phyloP scores from a whole-genome alignment of 1,140 invertebrate genomes.

The Aphaenogaster rudis region DNA sequence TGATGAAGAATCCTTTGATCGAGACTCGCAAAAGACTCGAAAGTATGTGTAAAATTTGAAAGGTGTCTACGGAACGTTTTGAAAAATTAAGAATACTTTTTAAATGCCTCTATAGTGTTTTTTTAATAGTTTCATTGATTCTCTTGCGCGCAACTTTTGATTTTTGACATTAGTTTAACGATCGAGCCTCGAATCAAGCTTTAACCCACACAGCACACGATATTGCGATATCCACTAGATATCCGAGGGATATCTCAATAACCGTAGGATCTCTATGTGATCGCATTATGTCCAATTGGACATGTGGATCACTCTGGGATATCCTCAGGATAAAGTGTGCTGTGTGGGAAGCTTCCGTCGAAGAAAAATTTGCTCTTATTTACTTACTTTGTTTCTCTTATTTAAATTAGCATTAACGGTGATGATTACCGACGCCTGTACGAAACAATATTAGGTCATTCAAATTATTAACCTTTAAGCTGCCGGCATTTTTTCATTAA shows the following conservation, averaged over 20 bases:
- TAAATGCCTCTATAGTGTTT: neutral
- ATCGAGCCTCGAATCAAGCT: neutral
- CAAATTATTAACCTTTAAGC: too few species aligned
- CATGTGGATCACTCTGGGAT: too few species aligned
- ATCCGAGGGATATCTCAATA: too few species aligned
- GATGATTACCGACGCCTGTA: neutral
- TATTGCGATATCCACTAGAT: too few species aligned
- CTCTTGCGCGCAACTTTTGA: neutral
- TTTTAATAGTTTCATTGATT: neutral
- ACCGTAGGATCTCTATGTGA: too few species aligned
- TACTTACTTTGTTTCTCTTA: neutral
- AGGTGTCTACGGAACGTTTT: neutral
- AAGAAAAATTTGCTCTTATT: neutral
- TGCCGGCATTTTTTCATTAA: too few species aligned
- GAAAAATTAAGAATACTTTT: neutral
- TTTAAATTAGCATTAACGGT: neutral
- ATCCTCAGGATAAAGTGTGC: too few species aligned
- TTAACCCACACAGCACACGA: too few species aligned
- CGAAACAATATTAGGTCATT: neutral
- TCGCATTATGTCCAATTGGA: too few species aligned
- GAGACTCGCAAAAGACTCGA: neutral
- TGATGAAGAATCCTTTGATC: neutral
- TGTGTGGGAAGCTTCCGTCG: too few species aligned
- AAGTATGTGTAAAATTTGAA: neutral
- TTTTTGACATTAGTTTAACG: neutral